phyloP scores from a whole-genome alignment of 2,888 invertebrate genomes.

The Thalpophila matura region DNA sequence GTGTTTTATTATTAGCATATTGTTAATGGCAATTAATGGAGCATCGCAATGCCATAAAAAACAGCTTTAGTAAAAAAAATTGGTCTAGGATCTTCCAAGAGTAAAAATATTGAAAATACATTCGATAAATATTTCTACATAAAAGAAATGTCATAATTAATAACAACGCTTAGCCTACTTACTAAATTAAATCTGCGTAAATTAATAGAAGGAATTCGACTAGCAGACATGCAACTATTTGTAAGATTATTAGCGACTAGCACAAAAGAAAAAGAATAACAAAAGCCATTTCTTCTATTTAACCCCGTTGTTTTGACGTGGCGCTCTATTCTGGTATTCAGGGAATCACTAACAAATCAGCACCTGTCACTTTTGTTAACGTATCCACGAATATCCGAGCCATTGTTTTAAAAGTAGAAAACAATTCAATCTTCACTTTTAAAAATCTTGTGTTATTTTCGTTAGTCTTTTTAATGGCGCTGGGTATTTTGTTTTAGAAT shows the following conservation, averaged over 20 bases:
- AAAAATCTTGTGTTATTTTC: conserved; percentile 77
- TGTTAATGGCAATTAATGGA: conserved; percentile 56
- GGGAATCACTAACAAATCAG: conserved; percentile 84
- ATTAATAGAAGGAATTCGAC: conserved; percentile 75
- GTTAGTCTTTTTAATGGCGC: conserved; percentile 75
- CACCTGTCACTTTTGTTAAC: conserved; percentile 85
- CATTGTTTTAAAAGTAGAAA: conserved; percentile 83
- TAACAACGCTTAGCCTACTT: conserved; percentile 52
- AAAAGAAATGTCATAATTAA: conserved; percentile 24
- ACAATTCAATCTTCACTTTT: conserved; percentile 83
- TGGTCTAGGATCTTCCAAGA: not conserved
- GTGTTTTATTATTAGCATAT: conserved; percentile 55
- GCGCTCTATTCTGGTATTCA: conserved; percentile 80
- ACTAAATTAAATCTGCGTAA: conserved; percentile 69
- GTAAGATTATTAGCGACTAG: conserved; percentile 76
- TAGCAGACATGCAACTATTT: conserved; percentile 74
- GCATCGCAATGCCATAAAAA: conserved; percentile 22
- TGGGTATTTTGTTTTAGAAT: conserved; percentile 65
- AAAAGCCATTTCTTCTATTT: conserved; percentile 76
- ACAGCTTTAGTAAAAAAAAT: not conserved
- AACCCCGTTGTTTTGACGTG: conserved; percentile 83
- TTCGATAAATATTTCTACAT: conserved; percentile 7
- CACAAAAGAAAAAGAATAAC: conserved; percentile 64
- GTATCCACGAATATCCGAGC: conserved; percentile 78
- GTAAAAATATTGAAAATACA: conserved; percentile 7